Base-by-base conservation (phyloP, 2,113 vertebrate species). In the Triplophysa rosa region DNA sequence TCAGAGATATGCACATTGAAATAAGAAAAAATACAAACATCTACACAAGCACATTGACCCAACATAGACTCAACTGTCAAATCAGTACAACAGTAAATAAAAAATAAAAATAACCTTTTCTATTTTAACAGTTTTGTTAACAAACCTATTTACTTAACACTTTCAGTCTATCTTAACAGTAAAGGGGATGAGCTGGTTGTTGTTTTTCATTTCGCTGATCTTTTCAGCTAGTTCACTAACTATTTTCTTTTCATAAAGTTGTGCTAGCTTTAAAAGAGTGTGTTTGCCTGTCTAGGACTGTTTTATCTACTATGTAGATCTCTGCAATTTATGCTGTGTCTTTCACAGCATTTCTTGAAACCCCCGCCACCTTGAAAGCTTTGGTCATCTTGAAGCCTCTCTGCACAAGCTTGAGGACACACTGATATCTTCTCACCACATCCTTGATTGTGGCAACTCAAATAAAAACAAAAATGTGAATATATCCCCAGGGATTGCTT, bases 301-400 rank as follows among this genome's bases (percentile, higher is more conserved):
- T 54, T 54, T 54, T 54, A 16, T 54, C 49, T 17, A 17, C 49
- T 54, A 54, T 54, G 14, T 54, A 54, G 17, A 54, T 54, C 14
- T 54, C 63, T 65, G 29, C 63, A 65, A 65, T 65, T 37, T 16
- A 16, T 65, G 29, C 63, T 2, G 16, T 65, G 29, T 65, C 17
- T 65, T 65, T 65, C 8, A 65, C 63, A 65, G 63, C 63, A 65
- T 65, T 65, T 65, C 29, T 65, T 37, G 29, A 65, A 37, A 37
- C 29, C 0, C 8, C 2, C 17, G 62, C 62, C 19, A 37, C 37
- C 62, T 64, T 64, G 16, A 64, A 37, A 37, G 29, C 63, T 40
- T 7, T 17, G 29, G 63, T 65, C 63, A 65, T 37, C 29, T 29
- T 54, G 49, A 54, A 54, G 16, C 49, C 49, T 54, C 16, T 54